phyloP scores from a whole-genome alignment of 2,113 vertebrate genomes.

The Sprattus sprattus region DNA sequence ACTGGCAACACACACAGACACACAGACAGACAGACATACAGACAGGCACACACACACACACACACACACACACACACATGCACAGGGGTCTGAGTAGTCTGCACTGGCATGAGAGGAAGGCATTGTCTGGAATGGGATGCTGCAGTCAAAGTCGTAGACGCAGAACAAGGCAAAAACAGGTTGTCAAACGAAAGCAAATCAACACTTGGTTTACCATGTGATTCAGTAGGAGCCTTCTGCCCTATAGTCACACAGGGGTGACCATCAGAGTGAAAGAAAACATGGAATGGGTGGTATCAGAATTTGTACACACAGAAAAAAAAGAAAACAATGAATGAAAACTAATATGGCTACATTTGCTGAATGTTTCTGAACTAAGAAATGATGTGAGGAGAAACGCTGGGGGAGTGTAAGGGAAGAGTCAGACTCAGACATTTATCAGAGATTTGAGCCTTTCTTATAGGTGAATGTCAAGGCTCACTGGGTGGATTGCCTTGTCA shows the following conservation, averaged over 20 bases:
- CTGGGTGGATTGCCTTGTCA: neutral
- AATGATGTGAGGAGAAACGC: neutral
- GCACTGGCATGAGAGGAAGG: neutral
- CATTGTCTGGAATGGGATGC: conserved; percentile 32
- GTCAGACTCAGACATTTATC: neutral
- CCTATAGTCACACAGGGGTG: conserved; percentile 68
- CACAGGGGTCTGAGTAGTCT: neutral
- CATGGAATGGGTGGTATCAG: conserved; percentile 34
- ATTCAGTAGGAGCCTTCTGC: conserved; percentile 71
- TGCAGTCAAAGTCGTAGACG: conserved; percentile 30
- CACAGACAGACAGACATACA: neutral
- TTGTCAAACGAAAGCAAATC: conserved; percentile 46
- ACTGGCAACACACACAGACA: neutral
- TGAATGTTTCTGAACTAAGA: too few species aligned
- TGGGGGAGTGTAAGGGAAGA: neutral
- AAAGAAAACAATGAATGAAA: neutral
- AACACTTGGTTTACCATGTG: conserved; percentile 71
- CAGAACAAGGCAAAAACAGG: conserved; percentile 19
- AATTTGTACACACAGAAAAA: conserved; percentile 32
- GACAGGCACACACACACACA: neutral
- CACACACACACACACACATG: neutral
- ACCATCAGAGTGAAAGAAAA: conserved; percentile 55
- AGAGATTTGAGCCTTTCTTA: neutral
- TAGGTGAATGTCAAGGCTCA: neutral
- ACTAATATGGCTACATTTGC: neutral